Evolutionary conservation across 2,888 invertebrate species (phyloP), one percentile per base, ranked within the genome.

Genomic region (Stenolophus ochropezus): DNA sequence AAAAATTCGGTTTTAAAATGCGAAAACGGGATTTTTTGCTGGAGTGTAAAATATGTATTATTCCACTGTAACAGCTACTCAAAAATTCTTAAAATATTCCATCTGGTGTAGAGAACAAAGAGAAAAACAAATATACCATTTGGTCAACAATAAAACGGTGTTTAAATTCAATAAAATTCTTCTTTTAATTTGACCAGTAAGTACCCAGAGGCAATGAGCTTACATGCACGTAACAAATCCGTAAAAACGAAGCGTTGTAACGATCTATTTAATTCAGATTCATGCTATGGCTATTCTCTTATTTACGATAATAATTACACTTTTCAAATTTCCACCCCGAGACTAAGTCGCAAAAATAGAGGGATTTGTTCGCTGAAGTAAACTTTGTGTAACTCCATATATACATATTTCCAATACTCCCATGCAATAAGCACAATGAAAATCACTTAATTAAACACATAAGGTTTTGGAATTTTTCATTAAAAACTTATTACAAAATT

Each of bases 221-320:
- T 76, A 56, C 27, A 53, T 56, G 20, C 76, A 76, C 42, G 18
- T 56, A 56, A 47, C 76, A 76, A 27, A 76, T 76, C 33, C 56
- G 76, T 76, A 76, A 76, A 76, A 76, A 69, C 33, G 69, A 33
- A 58, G 21, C n/a, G 4, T 11, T 21, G 74, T 76, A 25, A 76
- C 56, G 76, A 76, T 25, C 53, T 76, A 76, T 76, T 76, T 56
- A 76, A 76, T 76, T 25, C 76, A 56, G 56, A 76, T 76, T 76
- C 76, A 56, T 76, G 56, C 56, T 56, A 76, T 18, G 27, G 56
- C 56, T 56, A 76, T 56, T 56, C 56, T 18, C 25, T 76, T 53
- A 56, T 56, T 76, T 76, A 76, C 49, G 76, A 18, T 33, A 76
- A 76, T 76, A 76, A 76, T 76, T 76, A 56, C 53, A 76, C 53